Base-by-base conservation (phyloP, 2,113 vertebrate species). In the Pollimyrus isidori region DNA sequence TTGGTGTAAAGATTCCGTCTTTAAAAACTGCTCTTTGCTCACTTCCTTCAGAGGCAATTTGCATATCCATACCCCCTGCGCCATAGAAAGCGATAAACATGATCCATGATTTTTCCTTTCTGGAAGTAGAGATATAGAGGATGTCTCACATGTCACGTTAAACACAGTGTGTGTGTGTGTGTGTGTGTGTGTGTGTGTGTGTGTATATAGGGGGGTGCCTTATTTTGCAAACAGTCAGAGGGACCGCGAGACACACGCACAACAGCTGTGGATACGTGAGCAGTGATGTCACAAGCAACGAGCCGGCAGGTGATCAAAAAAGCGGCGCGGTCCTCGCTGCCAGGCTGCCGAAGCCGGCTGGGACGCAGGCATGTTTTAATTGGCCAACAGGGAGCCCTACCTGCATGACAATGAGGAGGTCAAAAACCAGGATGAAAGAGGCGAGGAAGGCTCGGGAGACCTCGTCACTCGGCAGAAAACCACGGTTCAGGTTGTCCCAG, bases 361-460 rank as follows among this genome's bases (percentile, higher is more conserved):
- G 87, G 73, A 46, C 65, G 76, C 90, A 86, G 65, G 92, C 91
- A 91, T 88, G 73, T 92, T 94, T 94, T 94, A 95, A 94, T 95
- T 94, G 92, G 94, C 93, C 91, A 92, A 92, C n/a, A 87, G 93
- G 91, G 93, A 91, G 93, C 88, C 65, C 52, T 96, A 99, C 98
- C 97, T 99, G 98, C 98, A 99, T 99, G 93, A 99, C 96, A 94
- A 99, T 99, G 92, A 99, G 98, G 91, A 99, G 98, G 96, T 99
- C 98, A 96, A 99, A 99, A 91, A 99, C 98, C 94, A 99, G 95
- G 94, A 99, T 98, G 95, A 99, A 99, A 91, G 98, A 99, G 93
- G 98, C 98, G 89, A 99, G 96, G 93, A 99, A 99, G 48, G 98
- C 98, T 94, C 98, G 96, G 90, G 98, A 99, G 95, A 99, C 97